Percentiles rank a stretch among this genome's conserved stretches.
Conservation (phyloP, 2,113 vertebrate species). For the Prionailurus bengalensis region DNA sequence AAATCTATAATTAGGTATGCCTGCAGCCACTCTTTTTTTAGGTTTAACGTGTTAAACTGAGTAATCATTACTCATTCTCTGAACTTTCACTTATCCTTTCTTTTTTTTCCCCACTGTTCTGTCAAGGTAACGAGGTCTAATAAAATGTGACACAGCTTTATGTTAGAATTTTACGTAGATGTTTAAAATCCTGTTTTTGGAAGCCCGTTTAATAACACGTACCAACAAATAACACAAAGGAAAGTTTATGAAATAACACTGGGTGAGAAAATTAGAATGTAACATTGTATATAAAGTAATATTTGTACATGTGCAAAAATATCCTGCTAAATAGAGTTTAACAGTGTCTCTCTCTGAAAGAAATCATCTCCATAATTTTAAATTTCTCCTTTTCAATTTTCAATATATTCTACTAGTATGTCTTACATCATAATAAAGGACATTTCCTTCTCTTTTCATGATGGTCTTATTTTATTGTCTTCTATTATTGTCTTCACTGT, state of each 20-base stretch:
- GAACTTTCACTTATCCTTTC: not conserved
- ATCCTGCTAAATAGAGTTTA: not conserved
- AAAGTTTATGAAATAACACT: not conserved
- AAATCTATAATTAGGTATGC: not conserved
- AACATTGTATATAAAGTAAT: not conserved
- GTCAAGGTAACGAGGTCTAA: conserved; percentile 12
- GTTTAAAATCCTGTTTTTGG: not conserved
- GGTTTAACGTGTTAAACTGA: not conserved
- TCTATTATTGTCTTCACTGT: not conserved
- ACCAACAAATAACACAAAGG: not conserved
- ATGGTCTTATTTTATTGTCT: not conserved
- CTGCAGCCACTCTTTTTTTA: not conserved
- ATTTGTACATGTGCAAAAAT: not conserved
- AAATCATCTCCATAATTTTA: not conserved
- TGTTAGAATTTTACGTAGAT: not conserved
- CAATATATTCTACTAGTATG: not conserved
- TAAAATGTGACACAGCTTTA: not conserved
- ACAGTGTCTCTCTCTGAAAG: not conserved
- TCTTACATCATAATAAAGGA: not conserved
- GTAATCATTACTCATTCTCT: not conserved
- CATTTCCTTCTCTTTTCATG: not conserved
- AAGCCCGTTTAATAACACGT: not conserved
- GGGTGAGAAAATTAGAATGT: not conserved
- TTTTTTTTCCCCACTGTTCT: not conserved
- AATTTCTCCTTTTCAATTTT: not conserved